Base-by-base conservation (phyloP, 2,113 vertebrate genomes). In the Phrynocephalus versicolor region DNA sequence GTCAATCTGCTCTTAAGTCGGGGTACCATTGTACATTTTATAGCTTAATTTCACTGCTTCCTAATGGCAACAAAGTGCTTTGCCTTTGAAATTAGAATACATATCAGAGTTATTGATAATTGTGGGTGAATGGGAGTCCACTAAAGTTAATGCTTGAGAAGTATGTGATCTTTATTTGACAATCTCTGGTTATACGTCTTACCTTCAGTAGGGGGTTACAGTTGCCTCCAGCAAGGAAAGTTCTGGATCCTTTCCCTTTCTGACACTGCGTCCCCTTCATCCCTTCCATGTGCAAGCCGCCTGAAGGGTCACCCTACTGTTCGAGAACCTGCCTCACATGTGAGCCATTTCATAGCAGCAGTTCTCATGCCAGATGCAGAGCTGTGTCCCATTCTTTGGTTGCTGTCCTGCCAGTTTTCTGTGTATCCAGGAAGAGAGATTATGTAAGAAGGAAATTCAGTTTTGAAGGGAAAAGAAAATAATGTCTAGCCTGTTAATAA, bases 381-480 rank as follows among this genome's bases (percentile, higher is more conserved):
- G n/a, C n/a, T n/a, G n/a, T n/a, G 9, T 51, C 73, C 23, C 15
- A 14, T 58, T 15, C 18, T 76, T 51, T 76, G 4, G 25, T 70
- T 62, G 35, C 27, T 76, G 39, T 78, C 30, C 39, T 71, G 58
- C 41, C 79, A 81, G 62, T 58, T 35, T 67, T 86, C 71, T 86
- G 60, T 80, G 39, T 25, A 71, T 39, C 30, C 35, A 78, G 74
- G 12, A 79, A 79, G 39, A 79, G 25, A n/a, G 18, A 12, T 71
- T 82, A 8, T 70, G 30, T 79, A 76, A 87, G n/a, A 70, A 83
- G 57, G 74, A 83, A 78, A 71, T 79, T 51, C 33, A 70, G 23
- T 35, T 77, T 82, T 70, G 33, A 86, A 64, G 15, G 35, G 37
- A 62, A 71, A 79, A 82, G 35, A 27, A 58, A 71, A 78, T 60